Percentiles rank a stretch among this genome's conserved stretches.
Conservation (phyloP, 2,797 vertebrate genomes). For the Salmo trutta region DNA sequence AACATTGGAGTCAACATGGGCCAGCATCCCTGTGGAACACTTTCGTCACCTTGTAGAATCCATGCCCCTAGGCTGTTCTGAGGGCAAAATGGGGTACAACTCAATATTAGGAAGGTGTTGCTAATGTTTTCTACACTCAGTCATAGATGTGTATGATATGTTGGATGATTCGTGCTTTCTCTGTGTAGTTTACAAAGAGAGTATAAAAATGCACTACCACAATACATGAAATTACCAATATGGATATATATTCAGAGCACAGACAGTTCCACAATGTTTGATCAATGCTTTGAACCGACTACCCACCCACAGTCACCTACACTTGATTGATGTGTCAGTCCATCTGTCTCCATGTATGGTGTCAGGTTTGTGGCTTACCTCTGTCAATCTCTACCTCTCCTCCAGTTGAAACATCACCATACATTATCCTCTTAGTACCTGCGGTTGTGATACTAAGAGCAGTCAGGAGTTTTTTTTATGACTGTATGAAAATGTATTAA, state of each 20-base stretch:
- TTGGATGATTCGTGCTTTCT: too few species aligned
- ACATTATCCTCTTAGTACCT: slow-evolving; percentile 7
- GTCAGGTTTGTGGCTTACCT: background rate
- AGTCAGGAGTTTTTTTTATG: slow-evolving; percentile 18
- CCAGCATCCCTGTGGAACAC: too few species aligned
- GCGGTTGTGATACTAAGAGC: slow-evolving; percentile 5
- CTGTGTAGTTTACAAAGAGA: too few species aligned
- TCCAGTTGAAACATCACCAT: slow-evolving; percentile 4
- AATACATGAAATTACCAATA: background rate
- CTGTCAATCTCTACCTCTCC: background rate
- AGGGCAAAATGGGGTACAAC: too few species aligned
- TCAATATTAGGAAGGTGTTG: too few species aligned
- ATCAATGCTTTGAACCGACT: background rate
- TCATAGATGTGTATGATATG: too few species aligned
- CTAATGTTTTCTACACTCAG: too few species aligned
- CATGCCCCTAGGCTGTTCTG: too few species aligned
- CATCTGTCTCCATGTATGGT: background rate
- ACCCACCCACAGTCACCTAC: background rate
- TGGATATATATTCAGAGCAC: background rate
- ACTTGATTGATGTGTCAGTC: background rate
- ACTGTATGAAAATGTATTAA: slow-evolving; percentile 26
- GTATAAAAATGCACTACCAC: background rate
- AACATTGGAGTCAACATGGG: too few species aligned
- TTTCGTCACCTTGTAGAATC: too few species aligned
- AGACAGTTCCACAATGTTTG: background rate